These are phyloP conservation scores for Nesometra sesokonis DNA, from an alignment of 35 echinoderm and acorn worm genomes.

Conservation along the genomic window DNA sequence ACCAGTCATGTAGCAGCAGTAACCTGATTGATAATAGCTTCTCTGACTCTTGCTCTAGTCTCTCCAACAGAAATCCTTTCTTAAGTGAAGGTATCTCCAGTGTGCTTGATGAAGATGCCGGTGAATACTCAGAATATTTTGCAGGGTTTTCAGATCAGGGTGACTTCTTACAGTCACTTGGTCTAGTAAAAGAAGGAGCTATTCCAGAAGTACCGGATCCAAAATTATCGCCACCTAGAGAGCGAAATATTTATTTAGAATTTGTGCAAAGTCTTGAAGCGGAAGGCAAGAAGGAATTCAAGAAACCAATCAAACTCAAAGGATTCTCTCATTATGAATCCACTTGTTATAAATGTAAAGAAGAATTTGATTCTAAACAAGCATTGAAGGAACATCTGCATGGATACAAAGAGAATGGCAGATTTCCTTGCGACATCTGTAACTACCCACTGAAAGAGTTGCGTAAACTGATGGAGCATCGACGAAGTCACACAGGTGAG, in stretches of 20 bases:
- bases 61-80: neutral
- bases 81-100: neutral
- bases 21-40: neutral
- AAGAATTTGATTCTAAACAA: neutral
- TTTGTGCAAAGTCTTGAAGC: neutral
- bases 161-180: neutral
- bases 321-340: neutral
- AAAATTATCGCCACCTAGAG: neutral
- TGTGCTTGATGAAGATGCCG: neutral
- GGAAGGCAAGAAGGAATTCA: neutral
- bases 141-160: neutral
- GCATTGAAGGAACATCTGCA: neutral
- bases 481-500: neutral
- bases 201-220: neutral
- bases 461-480: neutral
- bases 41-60: neutral
- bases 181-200: neutral
- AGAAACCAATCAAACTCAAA: constrained; percentile 1
- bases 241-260: neutral
- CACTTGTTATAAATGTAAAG: constrained; percentile 5
- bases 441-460: neutral
- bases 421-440: neutral
- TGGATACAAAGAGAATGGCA: neutral
- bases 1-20: neutral
- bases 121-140: neutral